Evolutionary conservation across 2,888 invertebrate species (phyloP), one percentile per base, ranked within the genome.

Genomic region (Leptogaster cylindrica): DNA sequence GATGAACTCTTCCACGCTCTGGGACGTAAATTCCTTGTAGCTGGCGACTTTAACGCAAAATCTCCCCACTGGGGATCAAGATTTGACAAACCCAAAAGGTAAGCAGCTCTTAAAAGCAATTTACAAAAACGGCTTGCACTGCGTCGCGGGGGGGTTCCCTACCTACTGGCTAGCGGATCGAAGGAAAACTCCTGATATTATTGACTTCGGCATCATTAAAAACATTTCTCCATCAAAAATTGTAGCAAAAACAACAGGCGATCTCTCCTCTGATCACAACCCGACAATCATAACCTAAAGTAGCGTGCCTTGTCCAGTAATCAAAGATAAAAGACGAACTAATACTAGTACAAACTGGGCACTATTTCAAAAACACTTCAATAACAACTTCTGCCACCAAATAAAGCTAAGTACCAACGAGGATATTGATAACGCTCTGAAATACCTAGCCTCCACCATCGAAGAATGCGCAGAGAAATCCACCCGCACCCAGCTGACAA

Each of bases 221-320:
- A 46, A 20, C 25, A 46, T 46, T n/a, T 8, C n/a, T 23, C 46
- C 46, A 46, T 23, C 12, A n/a, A 16, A 23, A 12, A 23, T 23
- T 23, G 25, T n/a, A 46, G 46, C 46, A 4, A 18, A 16, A 20
- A 46, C 46, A 10, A 46, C 46, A 16, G 25, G 25, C 2, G 23
- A 46, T 16, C 46, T 46, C 46, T 46, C 46, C n/a, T 46, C 23
- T n/a, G 46, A 46, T 20, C 46, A 46, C 10, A n/a, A n/a, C 5
- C 46, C 46, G 5, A 46, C 46, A 20, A 46, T 46, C 10, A 16
- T 46, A n/a, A 46, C 46, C n/a, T 23, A 23, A 46, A 46, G 23
- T 18, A 23, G 46, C 6, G 10, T 23, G 5, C 20, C 20, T 2
- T 6, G 20, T 14, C 20, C 20, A 5, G 25, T 8, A 3, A 2